Conservation (phyloP, 2,888 invertebrate genomes). For the Pinctada fucata region DNA sequence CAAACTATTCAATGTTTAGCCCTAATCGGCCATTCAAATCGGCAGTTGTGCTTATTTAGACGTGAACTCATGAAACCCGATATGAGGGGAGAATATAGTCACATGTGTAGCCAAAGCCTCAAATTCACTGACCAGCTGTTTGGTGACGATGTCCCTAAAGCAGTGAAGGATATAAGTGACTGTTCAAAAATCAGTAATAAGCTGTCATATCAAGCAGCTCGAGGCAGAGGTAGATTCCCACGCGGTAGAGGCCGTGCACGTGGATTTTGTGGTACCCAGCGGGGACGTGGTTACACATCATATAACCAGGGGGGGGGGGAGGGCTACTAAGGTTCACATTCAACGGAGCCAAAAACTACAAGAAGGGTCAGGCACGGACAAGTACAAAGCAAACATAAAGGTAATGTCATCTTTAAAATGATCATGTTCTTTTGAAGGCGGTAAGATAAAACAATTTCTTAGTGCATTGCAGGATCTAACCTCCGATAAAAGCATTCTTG, state of each 20-base stretch:
- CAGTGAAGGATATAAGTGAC: conserved; percentile 42
- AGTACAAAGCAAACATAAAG: background rate
- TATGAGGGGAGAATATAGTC: conserved; percentile 35
- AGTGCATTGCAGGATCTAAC: conserved; percentile 12
- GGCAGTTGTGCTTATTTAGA: conserved; percentile 17
- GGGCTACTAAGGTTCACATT: background rate
- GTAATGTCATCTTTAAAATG: background rate
- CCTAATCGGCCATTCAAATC: conserved; percentile 35
- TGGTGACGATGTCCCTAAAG: conserved; percentile 40
- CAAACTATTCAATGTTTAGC: conserved; percentile 33
- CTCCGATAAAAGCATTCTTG: conserved; percentile 15
- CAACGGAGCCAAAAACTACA: background rate
- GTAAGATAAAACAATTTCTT: conserved; percentile 21
- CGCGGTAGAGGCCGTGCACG: background rate
- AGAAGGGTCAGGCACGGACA: background rate
- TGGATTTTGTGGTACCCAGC: background rate
- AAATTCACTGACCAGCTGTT: conserved; percentile 32
- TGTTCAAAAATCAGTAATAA: conserved; percentile 34
- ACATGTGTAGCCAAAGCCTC: conserved; percentile 36
- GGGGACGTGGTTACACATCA: background rate
- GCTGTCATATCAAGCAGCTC: conserved; percentile 1
- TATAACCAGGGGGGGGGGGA: too few relatives aligned
- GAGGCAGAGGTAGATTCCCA: background rate
- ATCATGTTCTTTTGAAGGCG: conserved; percentile 7
- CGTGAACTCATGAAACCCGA: conserved; percentile 36